Base-by-base conservation (phyloP, 2,888 invertebrate genomes). In the Penaeus monodon region DNA sequence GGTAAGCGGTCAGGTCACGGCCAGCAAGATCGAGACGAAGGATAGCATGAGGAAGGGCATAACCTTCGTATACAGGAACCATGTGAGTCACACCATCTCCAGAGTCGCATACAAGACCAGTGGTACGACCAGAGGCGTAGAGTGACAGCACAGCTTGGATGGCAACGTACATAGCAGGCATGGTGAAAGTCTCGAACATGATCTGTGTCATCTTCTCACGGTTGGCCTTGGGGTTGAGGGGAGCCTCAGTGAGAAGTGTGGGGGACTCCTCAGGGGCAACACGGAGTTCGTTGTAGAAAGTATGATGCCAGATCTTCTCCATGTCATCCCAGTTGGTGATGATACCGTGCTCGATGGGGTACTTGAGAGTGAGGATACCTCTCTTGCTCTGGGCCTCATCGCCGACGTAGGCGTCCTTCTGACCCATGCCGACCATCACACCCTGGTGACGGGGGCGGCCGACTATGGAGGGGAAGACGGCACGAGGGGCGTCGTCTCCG, bases 291-390 rank as follows among this genome's bases (percentile, higher is more conserved):
- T 98, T 98, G 96, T 98, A 98, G 95, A 98, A 98, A 92, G 98
- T 98, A 94, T 98, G 98, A 93, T 98, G 98, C 98, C 98, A 98
- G 94, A 98, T 98, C 94, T 98, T 97, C 94, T 98, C 98, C 98
- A 98, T 98, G 92, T 98, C 98, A 92, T 98, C 98, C 98, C 98
- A 98, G 95, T 98, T 98, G 93, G 98, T 98, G 91, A 94, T 92
- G 90, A 94, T 93, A 89, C 94, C 93, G 91, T 93, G 93, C 91
- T 93, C 93, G 90, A 93, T 94, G 89, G 93, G 93, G 92, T 94
- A 93, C 90, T 93, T 94, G 85, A 94, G 91, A 88, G 93, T 93
- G 82, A 94, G 92, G 91, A 94, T 93, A 94, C 98, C 98, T 91
- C 93, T 91, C 92, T 93, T 98, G 94, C 96, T 96, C 93, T 98